Evolutionary conservation across 1,140 invertebrate species (phyloP).

Genomic region (Orius insidiosus): DNA sequence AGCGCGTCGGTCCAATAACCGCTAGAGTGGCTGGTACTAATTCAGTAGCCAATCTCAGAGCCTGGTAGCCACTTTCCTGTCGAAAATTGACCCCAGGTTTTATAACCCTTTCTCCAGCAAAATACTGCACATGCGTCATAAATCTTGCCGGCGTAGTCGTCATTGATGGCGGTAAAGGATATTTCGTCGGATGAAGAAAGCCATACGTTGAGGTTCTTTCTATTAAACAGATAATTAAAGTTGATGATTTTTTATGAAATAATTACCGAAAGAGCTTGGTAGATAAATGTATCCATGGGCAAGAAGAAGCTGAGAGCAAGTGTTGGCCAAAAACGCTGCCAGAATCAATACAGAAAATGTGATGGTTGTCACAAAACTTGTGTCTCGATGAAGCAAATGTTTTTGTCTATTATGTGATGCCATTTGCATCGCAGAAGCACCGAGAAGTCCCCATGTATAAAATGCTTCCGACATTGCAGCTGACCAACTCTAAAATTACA

Average conservation of each 20-base stretch:
- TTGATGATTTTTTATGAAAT: constrained; percentile 4
- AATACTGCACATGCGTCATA: constrained; percentile 48
- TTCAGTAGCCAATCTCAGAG: constrained; percentile 62
- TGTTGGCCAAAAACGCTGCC: constrained; percentile 59
- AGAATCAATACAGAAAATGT: constrained; percentile 57
- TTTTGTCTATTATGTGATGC: constrained; percentile 53
- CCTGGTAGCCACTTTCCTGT: constrained; percentile 54
- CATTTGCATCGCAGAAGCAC: constrained; percentile 60
- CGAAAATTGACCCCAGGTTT: constrained; percentile 33
- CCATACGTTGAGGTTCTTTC: constrained; percentile 54
- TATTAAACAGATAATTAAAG: constrained; percentile 30
- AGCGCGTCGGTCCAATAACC: constrained; percentile 39
- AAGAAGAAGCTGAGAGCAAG: constrained; percentile 55
- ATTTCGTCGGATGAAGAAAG: constrained; percentile 39
- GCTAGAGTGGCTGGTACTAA: constrained; percentile 67
- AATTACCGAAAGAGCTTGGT: constrained; percentile 70
- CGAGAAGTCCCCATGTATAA: constrained; percentile 75
- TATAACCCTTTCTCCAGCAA: constrained; percentile 48
- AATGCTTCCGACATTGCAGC: constrained; percentile 75
- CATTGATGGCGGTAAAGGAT: constrained; percentile 28
- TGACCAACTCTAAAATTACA: constrained; percentile 56
- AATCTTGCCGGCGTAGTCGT: constrained; percentile 39
- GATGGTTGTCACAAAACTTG: constrained; percentile 55
- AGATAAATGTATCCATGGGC: constrained; percentile 52
- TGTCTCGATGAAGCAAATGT: constrained; percentile 55